Evolutionary conservation across 2,888 invertebrate genomes (phyloP).

Genomic region (Leucophora obtusa): DNA sequence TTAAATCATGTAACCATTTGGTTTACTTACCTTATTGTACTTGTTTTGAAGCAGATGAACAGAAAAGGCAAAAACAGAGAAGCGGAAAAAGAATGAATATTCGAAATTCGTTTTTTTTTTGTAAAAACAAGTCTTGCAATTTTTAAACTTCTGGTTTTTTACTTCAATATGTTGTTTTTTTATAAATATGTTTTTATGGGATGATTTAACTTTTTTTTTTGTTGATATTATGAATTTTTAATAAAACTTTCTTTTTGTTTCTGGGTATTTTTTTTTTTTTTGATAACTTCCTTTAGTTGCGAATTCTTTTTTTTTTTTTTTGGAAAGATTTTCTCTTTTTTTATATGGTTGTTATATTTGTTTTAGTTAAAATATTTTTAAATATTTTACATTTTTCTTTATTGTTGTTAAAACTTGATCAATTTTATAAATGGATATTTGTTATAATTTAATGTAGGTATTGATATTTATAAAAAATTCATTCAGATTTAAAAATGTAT

Average conservation of each 20-base stretch:
- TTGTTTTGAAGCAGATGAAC: conserved; percentile 42
- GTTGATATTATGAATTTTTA: conserved; percentile 31
- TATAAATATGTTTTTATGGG: conserved; percentile 38
- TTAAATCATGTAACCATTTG: conserved; percentile 50
- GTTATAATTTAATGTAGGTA: conserved; percentile 23
- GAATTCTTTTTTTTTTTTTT: conserved; percentile 16
- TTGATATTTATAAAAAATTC: conserved; percentile 32
- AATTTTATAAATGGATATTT: conserved; percentile 3
- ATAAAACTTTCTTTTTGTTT: conserved; percentile 44
- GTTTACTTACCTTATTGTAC: conserved; percentile 41
- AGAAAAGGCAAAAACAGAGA: conserved; percentile 32
- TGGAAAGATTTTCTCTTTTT: conserved; percentile 37
- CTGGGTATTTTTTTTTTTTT: conserved; percentile 3
- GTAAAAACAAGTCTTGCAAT: conserved; percentile 49
- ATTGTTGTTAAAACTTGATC: conserved; percentile 10
- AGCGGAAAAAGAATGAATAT: conserved; percentile 58
- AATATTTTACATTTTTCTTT: background rate
- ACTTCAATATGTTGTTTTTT: conserved; percentile 25
- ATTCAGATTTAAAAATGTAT: conserved; percentile 33
- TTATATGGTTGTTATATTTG: background rate
- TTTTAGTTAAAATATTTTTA: conserved; percentile 4
- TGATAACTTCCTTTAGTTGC: conserved; percentile 35
- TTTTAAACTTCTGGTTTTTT: conserved; percentile 35
- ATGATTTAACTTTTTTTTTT: conserved; percentile 53
- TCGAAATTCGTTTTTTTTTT: conserved; percentile 40